phyloP scores from a whole-genome alignment of 2,797 vertebrate species.

The Moxostoma hubbsi region DNA sequence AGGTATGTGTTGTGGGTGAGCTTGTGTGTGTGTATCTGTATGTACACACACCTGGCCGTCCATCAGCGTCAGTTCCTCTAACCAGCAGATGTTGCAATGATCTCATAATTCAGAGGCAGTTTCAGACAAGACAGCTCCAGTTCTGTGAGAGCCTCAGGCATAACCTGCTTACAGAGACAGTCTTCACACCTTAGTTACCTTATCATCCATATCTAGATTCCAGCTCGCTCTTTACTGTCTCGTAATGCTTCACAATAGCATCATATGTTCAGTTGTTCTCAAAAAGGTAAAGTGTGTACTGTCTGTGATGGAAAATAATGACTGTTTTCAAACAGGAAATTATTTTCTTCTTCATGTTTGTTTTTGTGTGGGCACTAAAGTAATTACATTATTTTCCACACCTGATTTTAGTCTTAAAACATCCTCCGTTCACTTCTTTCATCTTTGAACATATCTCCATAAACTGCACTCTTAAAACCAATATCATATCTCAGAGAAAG shows the following conservation, averaged over 20 bases:
- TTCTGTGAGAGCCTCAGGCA: constrained; percentile 68
- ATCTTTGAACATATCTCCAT: neutral
- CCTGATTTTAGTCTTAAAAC: neutral
- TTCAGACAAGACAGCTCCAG: constrained; percentile 69
- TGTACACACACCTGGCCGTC: constrained; percentile 76
- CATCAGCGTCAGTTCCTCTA: constrained; percentile 74
- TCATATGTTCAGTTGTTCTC: too few species aligned
- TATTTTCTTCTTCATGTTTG: neutral
- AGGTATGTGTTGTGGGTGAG: constrained; percentile 16
- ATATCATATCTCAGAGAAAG: constrained; percentile 13
- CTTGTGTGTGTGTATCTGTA: constrained; percentile 24
- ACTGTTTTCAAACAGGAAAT: neutral
- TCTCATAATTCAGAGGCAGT: constrained; percentile 79
- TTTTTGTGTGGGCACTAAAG: neutral
- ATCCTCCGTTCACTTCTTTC: too few species aligned
- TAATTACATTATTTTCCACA: neutral
- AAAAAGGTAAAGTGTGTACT: too few species aligned
- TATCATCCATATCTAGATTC: neutral
- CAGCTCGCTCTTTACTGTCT: too few species aligned
- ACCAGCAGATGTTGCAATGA: constrained; percentile 79
- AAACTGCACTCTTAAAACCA: neutral
- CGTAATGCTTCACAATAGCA: neutral
- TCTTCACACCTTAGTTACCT: constrained; percentile 53
- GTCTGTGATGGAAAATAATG: too few species aligned
- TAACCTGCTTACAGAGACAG: constrained; percentile 67